Base-by-base conservation (phyloP, 2,888 invertebrate genomes). In the Drosophila phalerata region DNA sequence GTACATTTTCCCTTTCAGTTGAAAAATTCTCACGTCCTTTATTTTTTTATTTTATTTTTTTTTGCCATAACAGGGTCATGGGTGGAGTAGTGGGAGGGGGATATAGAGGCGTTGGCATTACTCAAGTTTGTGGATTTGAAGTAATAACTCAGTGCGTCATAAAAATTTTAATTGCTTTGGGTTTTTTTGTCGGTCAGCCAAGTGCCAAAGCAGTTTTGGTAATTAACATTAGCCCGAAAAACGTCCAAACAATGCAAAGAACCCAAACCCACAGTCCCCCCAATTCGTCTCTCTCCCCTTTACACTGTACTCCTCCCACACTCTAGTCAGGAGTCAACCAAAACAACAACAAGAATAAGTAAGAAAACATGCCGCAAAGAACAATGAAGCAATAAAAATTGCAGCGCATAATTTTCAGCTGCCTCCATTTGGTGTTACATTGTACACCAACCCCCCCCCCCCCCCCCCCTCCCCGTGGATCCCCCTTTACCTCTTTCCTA, bases 351-450 rank as follows among this genome's bases (percentile, higher is more conserved):
- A 52, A 65, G 57, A 45, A 73, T 17, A 40, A 53, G 53, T 37
- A 63, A 48, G n/a, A 67, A 71, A 71, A 73, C 64, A 51, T 52
- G 57, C 73, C 58, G 63, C 63, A 65, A 71, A 78, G 72, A 86
- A 89, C 86, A 86, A 86, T 89, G 86, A 89, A 88, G 90, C 88
- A 81, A 87, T 87, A 87, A 87, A 87, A 87, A 87, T 87, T 89
- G 89, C 89, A 88, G 84, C 88, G 88, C 88, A 85, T 85, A 86
- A 85, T 89, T 89, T 89, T 89, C 69, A 75, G 66, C 76, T 69
- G 79, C 70, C 53, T 70, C 55, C 65, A 69, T 76, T 73, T 76
- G 71, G 37, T 45, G 3, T 28, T 19, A 8, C 57, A 28, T 38
- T 57, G 48, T 22, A n/a, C n/a, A n/a, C n/a, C n/a, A n/a, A n/a